A percentile compares a stretch with the other conserved stretches of the same genome.
Evolutionary conservation across 2,797 vertebrate genomes (phyloP).

Genomic region (Leuciscus waleckii): DNA sequence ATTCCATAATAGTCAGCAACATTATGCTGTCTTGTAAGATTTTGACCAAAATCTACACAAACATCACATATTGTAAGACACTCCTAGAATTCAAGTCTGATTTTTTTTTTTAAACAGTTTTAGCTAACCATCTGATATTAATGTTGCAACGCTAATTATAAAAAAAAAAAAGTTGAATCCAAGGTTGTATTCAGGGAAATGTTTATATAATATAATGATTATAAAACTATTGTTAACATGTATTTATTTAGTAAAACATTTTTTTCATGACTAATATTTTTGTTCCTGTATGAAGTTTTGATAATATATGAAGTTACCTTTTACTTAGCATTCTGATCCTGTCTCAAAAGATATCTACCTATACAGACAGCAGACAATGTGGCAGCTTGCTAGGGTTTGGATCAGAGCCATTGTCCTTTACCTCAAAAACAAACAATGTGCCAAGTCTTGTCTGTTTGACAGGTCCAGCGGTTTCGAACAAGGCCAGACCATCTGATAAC

Average conservation of each 20-base stretch:
- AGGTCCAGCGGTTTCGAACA: conserved; percentile 27
- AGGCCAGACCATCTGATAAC: conserved; percentile 37
- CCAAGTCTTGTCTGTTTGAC: conserved; percentile 10
- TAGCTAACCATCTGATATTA: too few species aligned
- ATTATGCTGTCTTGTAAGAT: not conserved
- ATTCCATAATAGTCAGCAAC: not conserved
- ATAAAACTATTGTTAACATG: too few species aligned
- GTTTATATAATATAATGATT: not conserved
- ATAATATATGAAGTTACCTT: not conserved
- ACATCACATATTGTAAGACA: not conserved
- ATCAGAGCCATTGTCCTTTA: conserved; percentile 13
- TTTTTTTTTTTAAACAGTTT: not conserved
- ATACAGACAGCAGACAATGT: not conserved
- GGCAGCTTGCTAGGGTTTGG: not conserved
- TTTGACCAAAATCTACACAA: not conserved
- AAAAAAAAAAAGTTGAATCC: not conserved
- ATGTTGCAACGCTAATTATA: not conserved
- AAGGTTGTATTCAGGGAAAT: not conserved
- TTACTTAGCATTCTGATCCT: not conserved
- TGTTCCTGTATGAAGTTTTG: not conserved
- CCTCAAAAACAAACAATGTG: conserved; percentile 43
- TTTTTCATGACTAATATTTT: not conserved
- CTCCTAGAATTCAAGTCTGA: not conserved
- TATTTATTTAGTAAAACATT: not conserved
- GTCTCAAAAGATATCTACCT: conserved; percentile 12